These are phyloP conservation scores for Atta colombica DNA, from an alignment of 1,140 invertebrate species.

Conservation along the genomic window DNA sequence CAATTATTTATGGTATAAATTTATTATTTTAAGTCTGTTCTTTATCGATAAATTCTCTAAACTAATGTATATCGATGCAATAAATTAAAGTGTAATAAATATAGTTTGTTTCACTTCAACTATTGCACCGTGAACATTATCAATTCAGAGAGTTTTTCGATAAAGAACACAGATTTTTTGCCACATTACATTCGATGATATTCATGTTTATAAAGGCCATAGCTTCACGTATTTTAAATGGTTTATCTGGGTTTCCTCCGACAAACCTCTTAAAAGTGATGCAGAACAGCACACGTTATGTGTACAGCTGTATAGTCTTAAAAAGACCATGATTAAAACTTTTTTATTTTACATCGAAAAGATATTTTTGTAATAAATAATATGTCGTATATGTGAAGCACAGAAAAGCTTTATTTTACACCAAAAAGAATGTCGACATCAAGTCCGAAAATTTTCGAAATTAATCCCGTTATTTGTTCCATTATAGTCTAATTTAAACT, in stretches of 20 bases:
- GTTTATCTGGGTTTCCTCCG: neutral
- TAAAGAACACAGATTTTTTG: too few species aligned
- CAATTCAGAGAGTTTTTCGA: too few species aligned
- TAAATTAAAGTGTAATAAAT: too few species aligned
- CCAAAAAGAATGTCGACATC: slow-evolving; percentile 9
- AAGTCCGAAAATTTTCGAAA: slow-evolving; percentile 53
- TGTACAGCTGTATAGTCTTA: neutral
- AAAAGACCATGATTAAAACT: neutral
- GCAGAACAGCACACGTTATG: neutral
- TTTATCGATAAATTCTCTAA: too few species aligned
- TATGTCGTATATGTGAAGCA: neutral
- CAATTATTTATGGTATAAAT: neutral
- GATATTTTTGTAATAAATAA: slow-evolving; percentile 22
- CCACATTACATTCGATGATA: neutral
- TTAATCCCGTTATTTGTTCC: slow-evolving; percentile 51
- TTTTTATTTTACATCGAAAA: slow-evolving; percentile 25
- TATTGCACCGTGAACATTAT: too few species aligned
- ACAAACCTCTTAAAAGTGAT: neutral
- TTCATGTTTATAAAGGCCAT: neutral
- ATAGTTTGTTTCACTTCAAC: too few species aligned
- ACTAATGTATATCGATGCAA: too few species aligned
- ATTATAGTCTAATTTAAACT: slow-evolving; percentile 46
- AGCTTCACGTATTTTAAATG: neutral
- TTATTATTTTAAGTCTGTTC: neutral
- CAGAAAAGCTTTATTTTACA: slow-evolving; percentile 15